Conservation (phyloP, 1,140 invertebrate species). For the Panulirus ornatus region DNA sequence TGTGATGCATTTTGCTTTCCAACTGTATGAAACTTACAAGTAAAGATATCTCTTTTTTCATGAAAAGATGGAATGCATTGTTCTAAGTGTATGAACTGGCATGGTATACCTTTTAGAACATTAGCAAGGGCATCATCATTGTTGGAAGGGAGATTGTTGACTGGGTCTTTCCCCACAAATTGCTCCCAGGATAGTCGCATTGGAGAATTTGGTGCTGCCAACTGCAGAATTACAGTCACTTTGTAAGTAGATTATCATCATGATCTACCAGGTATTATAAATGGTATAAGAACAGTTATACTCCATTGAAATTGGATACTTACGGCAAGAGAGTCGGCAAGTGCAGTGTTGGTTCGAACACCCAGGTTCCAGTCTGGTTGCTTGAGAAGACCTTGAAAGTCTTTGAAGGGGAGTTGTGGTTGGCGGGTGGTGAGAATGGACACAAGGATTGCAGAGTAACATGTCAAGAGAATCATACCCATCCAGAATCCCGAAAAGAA, state of each 20-base stretch:
- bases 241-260: not conserved
- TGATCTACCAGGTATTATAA: not conserved
- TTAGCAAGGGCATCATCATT: slow-evolving; percentile 45
- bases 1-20: no score
- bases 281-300: no score
- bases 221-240: not conserved
- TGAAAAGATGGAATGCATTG: no score
- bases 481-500: slow-evolving; percentile 47
- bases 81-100: no score
- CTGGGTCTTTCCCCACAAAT: slow-evolving; percentile 51
- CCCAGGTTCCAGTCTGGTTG: slow-evolving; percentile 64
- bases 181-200: slow-evolving; percentile 53
- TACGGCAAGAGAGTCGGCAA: slow-evolving; percentile 56
- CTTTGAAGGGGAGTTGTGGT: slow-evolving; percentile 52
- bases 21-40: no score
- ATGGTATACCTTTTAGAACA: slow-evolving; percentile 54
- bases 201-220: slow-evolving; percentile 30
- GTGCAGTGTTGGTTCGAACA: slow-evolving; percentile 56
- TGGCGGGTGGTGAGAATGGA: slow-evolving; percentile 64
- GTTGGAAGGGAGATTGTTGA: slow-evolving; percentile 40
- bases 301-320: not conserved
- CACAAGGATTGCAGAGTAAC: slow-evolving; percentile 70
- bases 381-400: slow-evolving; percentile 51
- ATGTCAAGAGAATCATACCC: slow-evolving; percentile 64
- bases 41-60: no score